A percentile compares a stretch with the other conserved stretches of the same genome.
Evolutionary conservation across 1,140 invertebrate genomes (phyloP).

Genomic region (Drosophila tropicalis): DNA sequence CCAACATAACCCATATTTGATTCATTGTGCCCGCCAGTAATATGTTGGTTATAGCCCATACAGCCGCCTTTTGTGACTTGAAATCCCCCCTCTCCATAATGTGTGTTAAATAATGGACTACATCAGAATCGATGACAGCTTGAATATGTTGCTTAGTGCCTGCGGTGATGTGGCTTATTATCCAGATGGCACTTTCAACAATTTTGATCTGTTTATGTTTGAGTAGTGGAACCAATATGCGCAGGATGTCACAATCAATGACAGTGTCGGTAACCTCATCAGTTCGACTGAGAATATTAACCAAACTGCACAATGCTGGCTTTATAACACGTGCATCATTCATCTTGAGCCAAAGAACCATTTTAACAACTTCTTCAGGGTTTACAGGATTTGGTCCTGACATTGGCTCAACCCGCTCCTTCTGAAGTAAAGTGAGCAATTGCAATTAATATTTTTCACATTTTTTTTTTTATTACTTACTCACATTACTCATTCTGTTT

Average conservation of each 20-base stretch:
- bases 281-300: background rate
- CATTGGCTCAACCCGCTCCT: no score
- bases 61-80: background rate
- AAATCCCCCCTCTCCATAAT: background rate
- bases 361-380: no score
- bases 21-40: background rate
- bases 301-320: background rate
- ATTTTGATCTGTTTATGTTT: background rate
- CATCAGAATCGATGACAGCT: background rate
- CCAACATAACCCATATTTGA: background rate
- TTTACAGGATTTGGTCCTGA: no score
- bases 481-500: no score
- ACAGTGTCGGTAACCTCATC: background rate
- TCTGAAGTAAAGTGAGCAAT: no score
- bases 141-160: background rate
- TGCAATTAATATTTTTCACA: no score
- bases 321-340: background rate
- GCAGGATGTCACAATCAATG: background rate
- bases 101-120: background rate
- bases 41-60: background rate
- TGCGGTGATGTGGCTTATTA: background rate
- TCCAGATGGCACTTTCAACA: background rate
- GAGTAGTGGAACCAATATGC: background rate
- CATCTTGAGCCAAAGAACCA: no score
- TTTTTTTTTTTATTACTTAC: no score